A percentile compares a stretch with the other conserved stretches of the same genome.
Evolutionary conservation across 2,888 invertebrate genomes (phyloP).

Genomic region (Drosophila lutescens): DNA sequence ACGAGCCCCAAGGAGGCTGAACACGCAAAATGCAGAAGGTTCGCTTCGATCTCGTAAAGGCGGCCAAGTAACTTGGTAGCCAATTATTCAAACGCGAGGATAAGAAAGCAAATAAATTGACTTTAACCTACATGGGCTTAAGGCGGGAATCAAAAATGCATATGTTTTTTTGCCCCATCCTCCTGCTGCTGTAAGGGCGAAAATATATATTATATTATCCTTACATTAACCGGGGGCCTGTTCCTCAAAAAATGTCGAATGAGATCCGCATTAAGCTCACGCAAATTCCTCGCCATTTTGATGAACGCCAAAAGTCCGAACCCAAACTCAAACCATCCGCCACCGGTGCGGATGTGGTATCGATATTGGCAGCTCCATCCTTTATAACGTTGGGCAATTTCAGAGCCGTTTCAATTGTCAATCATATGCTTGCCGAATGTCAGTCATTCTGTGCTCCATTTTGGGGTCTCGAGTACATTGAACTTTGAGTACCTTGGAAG

Average conservation of each 20-base stretch:
- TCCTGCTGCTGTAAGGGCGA: not conserved
- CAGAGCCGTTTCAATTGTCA: constrained; percentile 71
- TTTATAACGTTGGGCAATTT: constrained; percentile 56
- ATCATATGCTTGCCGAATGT: constrained; percentile 69
- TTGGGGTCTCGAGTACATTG: constrained; percentile 8
- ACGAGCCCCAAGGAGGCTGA: constrained; percentile 15
- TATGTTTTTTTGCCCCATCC: constrained; percentile 1
- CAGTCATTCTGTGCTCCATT: constrained; percentile 41
- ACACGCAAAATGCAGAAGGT: constrained; percentile 54
- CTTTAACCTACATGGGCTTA: constrained; percentile 24
- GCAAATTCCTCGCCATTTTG: constrained; percentile 34
- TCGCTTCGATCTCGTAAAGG: constrained; percentile 36
- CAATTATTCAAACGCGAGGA: constrained; percentile 72
- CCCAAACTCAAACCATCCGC: constrained; percentile 42
- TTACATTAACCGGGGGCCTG: constrained; percentile 1
- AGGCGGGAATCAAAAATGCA: constrained; percentile 17
- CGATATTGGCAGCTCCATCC: constrained; percentile 32
- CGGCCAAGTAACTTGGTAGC: constrained; percentile 32
- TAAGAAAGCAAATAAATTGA: constrained; percentile 61
- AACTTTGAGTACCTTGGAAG: not conserved
- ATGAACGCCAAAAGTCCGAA: constrained; percentile 40
- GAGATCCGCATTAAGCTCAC: constrained; percentile 29
- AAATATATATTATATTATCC: constrained; percentile 3
- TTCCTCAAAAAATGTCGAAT: constrained; percentile 17
- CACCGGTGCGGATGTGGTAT: constrained; percentile 63